Evolutionary conservation across 2,113 vertebrate genomes (phyloP).

Genomic region (Corythornis madagascariensis): DNA sequence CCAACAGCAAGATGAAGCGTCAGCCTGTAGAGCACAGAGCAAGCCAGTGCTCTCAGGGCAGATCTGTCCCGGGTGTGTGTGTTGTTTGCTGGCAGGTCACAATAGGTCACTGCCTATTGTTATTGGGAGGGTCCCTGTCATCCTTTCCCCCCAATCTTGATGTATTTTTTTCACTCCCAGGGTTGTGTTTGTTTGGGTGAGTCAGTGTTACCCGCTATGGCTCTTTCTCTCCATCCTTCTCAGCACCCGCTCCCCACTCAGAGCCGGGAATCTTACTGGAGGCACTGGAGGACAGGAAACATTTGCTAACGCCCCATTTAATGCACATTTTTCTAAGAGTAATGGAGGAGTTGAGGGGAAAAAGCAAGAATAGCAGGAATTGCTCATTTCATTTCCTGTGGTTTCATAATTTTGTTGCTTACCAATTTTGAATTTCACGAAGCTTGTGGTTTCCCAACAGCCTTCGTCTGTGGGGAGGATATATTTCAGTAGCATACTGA

Average conservation of each 20-base stretch:
- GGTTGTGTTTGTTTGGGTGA: not conserved
- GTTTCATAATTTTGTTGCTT: conserved; percentile 55
- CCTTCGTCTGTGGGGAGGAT: conserved; percentile 24
- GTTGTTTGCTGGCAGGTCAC: not conserved
- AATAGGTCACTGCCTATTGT: not conserved
- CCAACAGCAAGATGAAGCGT: not conserved
- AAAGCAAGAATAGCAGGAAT: conserved; percentile 18
- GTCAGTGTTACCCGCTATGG: not conserved
- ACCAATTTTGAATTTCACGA: conserved; percentile 42
- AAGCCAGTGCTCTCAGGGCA: fast-evolving
- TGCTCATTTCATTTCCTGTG: conserved; percentile 57
- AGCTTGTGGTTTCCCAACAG: conserved; percentile 61
- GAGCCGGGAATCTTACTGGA: not conserved
- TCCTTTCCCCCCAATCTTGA: not conserved
- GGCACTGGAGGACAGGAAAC: conserved; percentile 33
- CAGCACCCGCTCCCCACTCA: fast-evolving
- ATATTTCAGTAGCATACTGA: conserved; percentile 52
- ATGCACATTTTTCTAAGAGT: conserved; percentile 10
- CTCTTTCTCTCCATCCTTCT: not conserved
- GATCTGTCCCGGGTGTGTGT: not conserved
- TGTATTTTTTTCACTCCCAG: not conserved
- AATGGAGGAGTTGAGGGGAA: not conserved
- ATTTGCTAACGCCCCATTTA: not conserved
- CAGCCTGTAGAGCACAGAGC: fast-evolving
- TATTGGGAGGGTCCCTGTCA: not conserved